Evolutionary conservation across 1,140 invertebrate species (phyloP).

Genomic region (Heliconius congener): DNA sequence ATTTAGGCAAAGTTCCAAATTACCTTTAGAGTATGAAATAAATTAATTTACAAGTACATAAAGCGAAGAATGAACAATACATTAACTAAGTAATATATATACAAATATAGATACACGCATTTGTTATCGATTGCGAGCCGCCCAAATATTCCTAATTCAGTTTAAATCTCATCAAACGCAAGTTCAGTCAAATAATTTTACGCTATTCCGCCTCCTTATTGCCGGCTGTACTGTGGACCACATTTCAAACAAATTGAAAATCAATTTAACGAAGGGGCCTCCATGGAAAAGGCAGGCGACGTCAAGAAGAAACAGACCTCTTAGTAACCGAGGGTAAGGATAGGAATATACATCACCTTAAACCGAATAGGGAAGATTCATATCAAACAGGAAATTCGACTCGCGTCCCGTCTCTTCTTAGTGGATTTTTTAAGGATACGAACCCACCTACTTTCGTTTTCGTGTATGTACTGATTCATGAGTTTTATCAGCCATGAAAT

Average conservation of each 20-base stretch:
- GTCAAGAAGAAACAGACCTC: constrained; percentile 62
- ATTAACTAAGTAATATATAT: neutral
- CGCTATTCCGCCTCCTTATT: constrained; percentile 74
- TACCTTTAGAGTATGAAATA: too few species aligned
- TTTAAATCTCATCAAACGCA: constrained; percentile 67
- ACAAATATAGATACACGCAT: neutral
- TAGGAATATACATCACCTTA: constrained; percentile 80
- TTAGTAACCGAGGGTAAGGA: constrained; percentile 59
- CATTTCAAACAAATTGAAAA: constrained; percentile 81
- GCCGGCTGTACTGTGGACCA: constrained; percentile 70
- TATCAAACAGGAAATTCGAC: constrained; percentile 79
- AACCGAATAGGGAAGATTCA: constrained; percentile 79
- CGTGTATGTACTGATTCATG: constrained; percentile 78
- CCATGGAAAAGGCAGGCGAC: constrained; percentile 59
- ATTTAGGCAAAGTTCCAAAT: too few species aligned
- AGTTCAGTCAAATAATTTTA: constrained; percentile 75
- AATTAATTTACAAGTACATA: neutral
- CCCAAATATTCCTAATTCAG: constrained; percentile 51
- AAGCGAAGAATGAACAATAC: neutral
- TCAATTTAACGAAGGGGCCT: constrained; percentile 74
- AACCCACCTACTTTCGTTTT: constrained; percentile 67
- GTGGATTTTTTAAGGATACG: constrained; percentile 74
- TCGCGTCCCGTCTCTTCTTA: constrained; percentile 62
- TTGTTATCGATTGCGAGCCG: constrained; percentile 27
- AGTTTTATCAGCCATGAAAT: constrained; percentile 79